Evolutionary conservation across 2,888 invertebrate species (phyloP).

Genomic region (Taphrorychus bicolor): DNA sequence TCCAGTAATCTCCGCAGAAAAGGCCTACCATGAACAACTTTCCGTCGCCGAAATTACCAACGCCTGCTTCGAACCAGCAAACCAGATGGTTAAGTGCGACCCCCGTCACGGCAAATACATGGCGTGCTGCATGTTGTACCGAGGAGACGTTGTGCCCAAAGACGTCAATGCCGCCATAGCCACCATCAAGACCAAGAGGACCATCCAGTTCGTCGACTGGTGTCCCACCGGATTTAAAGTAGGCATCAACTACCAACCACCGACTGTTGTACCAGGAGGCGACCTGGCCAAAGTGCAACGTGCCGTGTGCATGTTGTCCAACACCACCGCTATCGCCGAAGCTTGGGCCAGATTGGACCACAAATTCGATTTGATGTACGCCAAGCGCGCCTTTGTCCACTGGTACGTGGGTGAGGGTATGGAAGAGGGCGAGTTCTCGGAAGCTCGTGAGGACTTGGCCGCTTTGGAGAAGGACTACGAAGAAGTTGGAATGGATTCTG

Average conservation of each 20-base stretch:
- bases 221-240: conserved; percentile 84
- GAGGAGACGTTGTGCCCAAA: conserved; percentile 80
- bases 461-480: conserved; percentile 88
- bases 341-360: conserved; percentile 97
- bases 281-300: conserved; percentile 95
- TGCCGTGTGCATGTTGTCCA: conserved; percentile 98
- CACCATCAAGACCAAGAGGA: conserved; percentile 93
- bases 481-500: conserved; percentile 88
- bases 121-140: conserved; percentile 94
- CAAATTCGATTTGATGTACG: conserved; percentile 97
- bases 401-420: conserved; percentile 93
- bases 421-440: conserved; percentile 87
- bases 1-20: conserved; percentile 92
- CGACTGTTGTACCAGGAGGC: conserved; percentile 94
- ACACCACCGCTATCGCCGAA: conserved; percentile 95
- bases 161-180: conserved; percentile 96
- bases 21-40: conserved; percentile 92
- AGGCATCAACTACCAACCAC: conserved; percentile 94
- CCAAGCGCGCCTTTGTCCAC: conserved; percentile 95
- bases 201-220: conserved; percentile 94
- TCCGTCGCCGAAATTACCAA: conserved; percentile 94
- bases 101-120: conserved; percentile 93
- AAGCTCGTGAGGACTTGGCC: conserved; percentile 83
- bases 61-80: conserved; percentile 94
- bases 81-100: conserved; percentile 96